phyloP scores from a whole-genome alignment of 2,888 invertebrate genomes.

The Holacanthella duospinosa region DNA sequence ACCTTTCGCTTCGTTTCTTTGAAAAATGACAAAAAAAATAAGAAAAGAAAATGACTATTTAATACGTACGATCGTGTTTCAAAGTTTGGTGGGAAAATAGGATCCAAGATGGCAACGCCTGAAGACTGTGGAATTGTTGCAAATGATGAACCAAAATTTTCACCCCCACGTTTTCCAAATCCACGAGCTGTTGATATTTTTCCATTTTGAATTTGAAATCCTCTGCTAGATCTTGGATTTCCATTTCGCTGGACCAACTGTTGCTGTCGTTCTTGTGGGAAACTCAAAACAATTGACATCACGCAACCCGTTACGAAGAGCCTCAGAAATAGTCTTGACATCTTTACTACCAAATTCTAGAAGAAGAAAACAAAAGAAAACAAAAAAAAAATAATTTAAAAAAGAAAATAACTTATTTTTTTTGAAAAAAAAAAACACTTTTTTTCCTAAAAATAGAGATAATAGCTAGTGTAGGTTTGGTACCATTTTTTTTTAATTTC shows the following conservation, averaged over 20 bases:
- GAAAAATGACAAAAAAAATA: too few relatives aligned
- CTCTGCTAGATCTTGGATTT: constrained; percentile 50
- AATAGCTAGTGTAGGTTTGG: too few relatives aligned
- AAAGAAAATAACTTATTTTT: not conserved
- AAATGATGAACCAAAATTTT: not conserved
- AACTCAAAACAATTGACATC: not conserved
- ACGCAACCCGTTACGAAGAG: not conserved
- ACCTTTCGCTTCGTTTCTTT: too few relatives aligned
- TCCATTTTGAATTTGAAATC: constrained; percentile 50
- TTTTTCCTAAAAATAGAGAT: not conserved
- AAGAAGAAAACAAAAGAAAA: not conserved
- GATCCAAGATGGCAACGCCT: not conserved
- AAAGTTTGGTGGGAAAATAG: not conserved
- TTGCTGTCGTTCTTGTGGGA: not conserved
- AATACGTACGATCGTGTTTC: not conserved
- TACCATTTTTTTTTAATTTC: too few relatives aligned
- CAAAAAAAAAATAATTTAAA: not conserved
- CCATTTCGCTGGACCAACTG: constrained; percentile 4
- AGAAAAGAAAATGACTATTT: not conserved
- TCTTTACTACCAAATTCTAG: not conserved
- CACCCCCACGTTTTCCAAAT: constrained; percentile 52
- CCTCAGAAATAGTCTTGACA: not conserved
- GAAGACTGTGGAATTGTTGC: not conserved
- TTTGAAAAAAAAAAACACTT: not conserved
- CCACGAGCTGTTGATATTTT: constrained; percentile 54